Evolutionary conservation across 2,113 vertebrate genomes (phyloP).

Genomic region (Puntigrus tetrazona): DNA sequence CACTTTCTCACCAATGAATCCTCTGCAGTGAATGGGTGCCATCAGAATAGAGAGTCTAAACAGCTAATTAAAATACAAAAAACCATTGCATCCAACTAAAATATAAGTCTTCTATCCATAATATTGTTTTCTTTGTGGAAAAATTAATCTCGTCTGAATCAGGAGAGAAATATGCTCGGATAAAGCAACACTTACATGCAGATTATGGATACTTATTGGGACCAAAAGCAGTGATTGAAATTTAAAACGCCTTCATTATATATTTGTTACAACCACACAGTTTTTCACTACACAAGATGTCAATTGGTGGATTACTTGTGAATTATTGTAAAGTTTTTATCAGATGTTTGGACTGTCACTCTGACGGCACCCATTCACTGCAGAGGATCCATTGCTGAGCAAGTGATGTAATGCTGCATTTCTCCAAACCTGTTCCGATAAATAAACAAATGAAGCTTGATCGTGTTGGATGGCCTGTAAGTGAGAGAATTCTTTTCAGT

Average conservation of each 20-base stretch:
- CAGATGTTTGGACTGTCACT: background rate
- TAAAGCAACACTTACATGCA: background rate
- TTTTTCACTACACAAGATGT: background rate
- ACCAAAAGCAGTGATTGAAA: background rate
- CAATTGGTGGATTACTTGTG: background rate
- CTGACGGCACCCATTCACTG: background rate
- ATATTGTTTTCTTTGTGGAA: too few relatives aligned
- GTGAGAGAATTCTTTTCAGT: background rate
- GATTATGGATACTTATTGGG: background rate
- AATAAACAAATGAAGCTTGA: background rate
- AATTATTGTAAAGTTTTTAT: background rate
- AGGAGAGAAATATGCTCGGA: background rate
- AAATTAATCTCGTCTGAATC: too few relatives aligned
- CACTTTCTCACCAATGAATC: background rate
- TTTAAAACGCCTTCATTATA: background rate
- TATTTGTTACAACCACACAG: background rate
- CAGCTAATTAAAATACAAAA: background rate
- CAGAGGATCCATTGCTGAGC: background rate
- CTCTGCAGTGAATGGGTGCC: background rate
- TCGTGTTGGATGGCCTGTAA: background rate
- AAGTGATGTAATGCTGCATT: background rate
- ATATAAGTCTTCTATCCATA: too few relatives aligned
- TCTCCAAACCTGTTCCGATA: background rate
- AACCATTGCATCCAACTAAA: too few relatives aligned
- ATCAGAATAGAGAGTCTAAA: background rate